Base-by-base conservation (phyloP, 2,888 invertebrate genomes). In the Heliconius charithonia region DNA sequence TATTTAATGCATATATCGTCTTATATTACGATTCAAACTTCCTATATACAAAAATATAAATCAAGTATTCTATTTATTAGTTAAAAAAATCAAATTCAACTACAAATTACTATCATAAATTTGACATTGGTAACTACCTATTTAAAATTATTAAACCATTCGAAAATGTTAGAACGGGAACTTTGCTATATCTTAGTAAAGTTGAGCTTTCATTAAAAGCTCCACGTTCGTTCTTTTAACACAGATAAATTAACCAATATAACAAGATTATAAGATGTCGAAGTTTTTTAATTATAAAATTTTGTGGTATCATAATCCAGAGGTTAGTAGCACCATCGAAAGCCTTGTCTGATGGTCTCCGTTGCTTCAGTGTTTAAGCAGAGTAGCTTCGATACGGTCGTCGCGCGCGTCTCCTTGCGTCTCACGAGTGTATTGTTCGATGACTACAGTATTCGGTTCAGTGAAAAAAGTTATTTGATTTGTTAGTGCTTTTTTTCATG, bases 351-450 rank as follows among this genome's bases (percentile, higher is more conserved):
- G 86, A 86, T 85, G 83, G 82, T 69, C 37, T 70, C 69, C 85
- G 83, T 80, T 85, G 85, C 32, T 86, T 88, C 90, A 91, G 91
- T 91, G 85, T 85, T 88, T 86, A 87, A 83, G 85, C 85, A 85
- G 87, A 83, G 86, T 79, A 85, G 83, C 86, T 79, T 83, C 84
- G 81, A 86, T 81, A 83, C 89, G 86, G 89, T 87, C 87, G 89
- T 81, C 81, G 83, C 83, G 83, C 72, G 71, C 62, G 59, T 22
- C 27, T 19, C 59, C 41, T 67, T 16, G 45, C 32, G 41, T 67
- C 75, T 65, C 67, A 29, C 22, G 65, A 69, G 76, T 71, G 74
- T 56, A 66, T 70, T 80, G 76, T 79, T 74, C 69, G 76, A 74
- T 37, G 29, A 56, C 76, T 29, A 63, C 37, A 74, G 9, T 37